A percentile compares a stretch with the other conserved stretches of the same genome.
phyloP scores from a whole-genome alignment of 2,797 vertebrate species.

The Capromys pilorides region DNA sequence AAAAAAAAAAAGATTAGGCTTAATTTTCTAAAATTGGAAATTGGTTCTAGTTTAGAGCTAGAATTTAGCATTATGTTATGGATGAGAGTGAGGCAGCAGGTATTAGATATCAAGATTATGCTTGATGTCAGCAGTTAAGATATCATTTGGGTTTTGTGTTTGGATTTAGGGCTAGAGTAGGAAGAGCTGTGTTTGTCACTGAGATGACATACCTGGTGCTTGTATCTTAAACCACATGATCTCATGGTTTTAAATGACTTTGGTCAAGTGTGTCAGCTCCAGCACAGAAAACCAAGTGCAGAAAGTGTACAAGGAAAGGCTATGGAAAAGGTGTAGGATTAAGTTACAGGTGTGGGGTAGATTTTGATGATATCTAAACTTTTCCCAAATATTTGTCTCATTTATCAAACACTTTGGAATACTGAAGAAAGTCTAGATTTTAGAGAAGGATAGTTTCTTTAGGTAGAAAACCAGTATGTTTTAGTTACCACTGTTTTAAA shows the following conservation, averaged over 20 bases:
- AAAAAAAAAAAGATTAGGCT: background rate
- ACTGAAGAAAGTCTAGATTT: background rate
- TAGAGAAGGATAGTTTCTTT: background rate
- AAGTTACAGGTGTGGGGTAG: background rate
- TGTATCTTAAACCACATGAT: background rate
- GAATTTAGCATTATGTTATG: background rate
- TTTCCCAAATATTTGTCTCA: background rate
- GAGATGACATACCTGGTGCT: background rate
- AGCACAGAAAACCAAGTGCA: background rate
- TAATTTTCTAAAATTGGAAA: too few relatives aligned
- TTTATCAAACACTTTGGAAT: background rate
- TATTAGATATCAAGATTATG: background rate
- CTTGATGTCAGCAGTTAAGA: background rate
- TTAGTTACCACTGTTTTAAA: constrained; percentile 47
- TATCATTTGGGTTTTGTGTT: background rate
- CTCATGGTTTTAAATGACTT: background rate
- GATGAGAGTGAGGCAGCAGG: background rate
- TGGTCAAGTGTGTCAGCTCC: background rate
- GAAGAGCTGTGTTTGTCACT: background rate
- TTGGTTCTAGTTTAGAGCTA: background rate
- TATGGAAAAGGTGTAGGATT: background rate
- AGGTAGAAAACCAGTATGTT: constrained; percentile 15
- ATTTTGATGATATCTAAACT: background rate
- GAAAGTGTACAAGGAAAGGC: background rate
- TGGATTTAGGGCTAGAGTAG: background rate